These are phyloP conservation scores for Herpailurus yagouaroundi DNA, from an alignment of 2,113 vertebrate genomes.

Conservation along the genomic window DNA sequence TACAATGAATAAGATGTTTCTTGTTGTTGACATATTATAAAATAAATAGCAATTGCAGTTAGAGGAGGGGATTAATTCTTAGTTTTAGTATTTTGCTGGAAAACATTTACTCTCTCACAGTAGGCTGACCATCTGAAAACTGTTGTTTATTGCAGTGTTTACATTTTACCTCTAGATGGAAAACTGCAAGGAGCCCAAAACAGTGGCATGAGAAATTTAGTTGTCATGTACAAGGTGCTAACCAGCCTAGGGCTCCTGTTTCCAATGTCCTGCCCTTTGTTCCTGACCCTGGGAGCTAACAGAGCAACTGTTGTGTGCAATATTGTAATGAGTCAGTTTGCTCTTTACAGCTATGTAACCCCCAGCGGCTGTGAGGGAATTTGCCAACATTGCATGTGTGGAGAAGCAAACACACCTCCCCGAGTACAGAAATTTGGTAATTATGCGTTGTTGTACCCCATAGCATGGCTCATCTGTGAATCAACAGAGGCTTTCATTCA, in stretches of 20 bases:
- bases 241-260: neutral
- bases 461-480: neutral
- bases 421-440: slow-evolving; percentile 14
- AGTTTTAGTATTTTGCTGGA: slow-evolving; percentile 4
- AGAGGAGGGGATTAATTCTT: neutral
- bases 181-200: neutral
- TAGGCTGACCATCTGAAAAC: neutral
- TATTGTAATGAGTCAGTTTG: neutral
- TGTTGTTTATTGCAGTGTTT: neutral
- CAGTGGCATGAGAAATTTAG: neutral
- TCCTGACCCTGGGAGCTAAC: neutral
- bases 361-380: neutral
- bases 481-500: slow-evolving; percentile 41
- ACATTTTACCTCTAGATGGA: neutral
- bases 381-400: neutral
- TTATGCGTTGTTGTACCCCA: neutral
- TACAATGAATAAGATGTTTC: neutral
- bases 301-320: neutral
- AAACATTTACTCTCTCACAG: neutral
- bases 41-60: slow-evolving; percentile 3
- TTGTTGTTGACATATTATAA: neutral
- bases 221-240: neutral
- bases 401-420: neutral
- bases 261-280: neutral
- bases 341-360: neutral